Evolutionary conservation across 2,113 vertebrate species (phyloP).

Genomic region (Coptodon bakossiorum): DNA sequence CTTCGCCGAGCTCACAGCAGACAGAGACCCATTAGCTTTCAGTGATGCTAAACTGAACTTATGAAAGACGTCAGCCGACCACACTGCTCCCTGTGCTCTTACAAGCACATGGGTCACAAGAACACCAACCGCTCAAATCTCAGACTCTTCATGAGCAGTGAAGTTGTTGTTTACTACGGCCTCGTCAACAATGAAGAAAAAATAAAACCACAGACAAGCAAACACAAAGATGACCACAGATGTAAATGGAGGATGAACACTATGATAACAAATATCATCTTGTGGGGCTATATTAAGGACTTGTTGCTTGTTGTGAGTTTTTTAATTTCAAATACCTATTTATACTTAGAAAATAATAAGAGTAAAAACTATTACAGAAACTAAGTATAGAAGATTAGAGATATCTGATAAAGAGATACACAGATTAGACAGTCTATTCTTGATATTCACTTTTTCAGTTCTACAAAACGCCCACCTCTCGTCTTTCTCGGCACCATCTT

Average conservation of each 20-base stretch:
- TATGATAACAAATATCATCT: neutral
- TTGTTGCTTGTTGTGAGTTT: too few species aligned
- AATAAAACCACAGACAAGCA: neutral
- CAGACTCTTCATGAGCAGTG: neutral
- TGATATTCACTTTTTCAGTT: neutral
- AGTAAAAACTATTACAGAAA: neutral
- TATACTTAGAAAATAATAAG: neutral
- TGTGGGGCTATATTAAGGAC: neutral
- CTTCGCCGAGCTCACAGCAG: constrained; percentile 17
- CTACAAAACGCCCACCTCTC: neutral
- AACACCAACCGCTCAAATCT: neutral
- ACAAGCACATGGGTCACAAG: constrained; percentile 31
- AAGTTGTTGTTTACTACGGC: neutral
- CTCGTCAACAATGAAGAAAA: neutral
- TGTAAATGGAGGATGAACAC: neutral
- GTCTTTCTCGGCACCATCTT: neutral
- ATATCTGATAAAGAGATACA: neutral
- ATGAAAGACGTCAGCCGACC: constrained; percentile 18
- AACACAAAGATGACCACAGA: neutral
- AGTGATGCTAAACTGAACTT: constrained; percentile 37
- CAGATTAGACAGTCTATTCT: neutral
- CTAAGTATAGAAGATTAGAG: neutral
- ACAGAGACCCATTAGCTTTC: constrained; percentile 55
- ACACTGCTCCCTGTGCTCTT: constrained; percentile 22
- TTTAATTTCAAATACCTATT: neutral